Conservation (phyloP, 2,797 vertebrate genomes). For the Spheniscus humboldti region DNA sequence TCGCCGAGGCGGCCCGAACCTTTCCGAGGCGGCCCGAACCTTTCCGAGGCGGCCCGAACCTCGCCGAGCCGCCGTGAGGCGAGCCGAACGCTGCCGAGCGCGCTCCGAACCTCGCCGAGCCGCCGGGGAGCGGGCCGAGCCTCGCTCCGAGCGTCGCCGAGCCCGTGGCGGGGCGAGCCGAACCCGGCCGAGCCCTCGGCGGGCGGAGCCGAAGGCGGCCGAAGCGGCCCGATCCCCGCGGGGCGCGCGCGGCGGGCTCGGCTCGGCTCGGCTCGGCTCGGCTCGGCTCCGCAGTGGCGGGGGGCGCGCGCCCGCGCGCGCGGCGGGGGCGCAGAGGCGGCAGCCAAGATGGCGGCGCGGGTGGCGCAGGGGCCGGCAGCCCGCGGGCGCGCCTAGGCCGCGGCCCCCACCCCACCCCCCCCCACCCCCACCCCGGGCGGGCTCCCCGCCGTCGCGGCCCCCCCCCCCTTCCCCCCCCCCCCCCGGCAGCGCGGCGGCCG, state of each 20-base stretch:
- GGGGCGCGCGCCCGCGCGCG: background rate
- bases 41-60: too few relatives aligned
- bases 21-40: background rate
- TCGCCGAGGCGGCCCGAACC: too few relatives aligned
- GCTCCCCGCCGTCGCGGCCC: too few relatives aligned
- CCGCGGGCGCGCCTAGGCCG: slow-evolving; percentile 25
- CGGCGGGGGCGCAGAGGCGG: slow-evolving; percentile 11
- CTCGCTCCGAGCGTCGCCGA: background rate
- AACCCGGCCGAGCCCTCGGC: background rate
- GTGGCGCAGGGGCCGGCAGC: slow-evolving; percentile 48
- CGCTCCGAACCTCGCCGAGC: background rate
- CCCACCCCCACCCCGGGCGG: background rate
- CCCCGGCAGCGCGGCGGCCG: slow-evolving; percentile 10
- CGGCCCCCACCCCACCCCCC: background rate
- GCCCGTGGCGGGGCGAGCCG: background rate
- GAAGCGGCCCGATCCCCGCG: background rate
- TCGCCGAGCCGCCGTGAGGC: background rate
- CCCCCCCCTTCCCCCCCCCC: too few relatives aligned
- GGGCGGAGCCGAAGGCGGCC: background rate
- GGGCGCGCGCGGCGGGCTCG: background rate
- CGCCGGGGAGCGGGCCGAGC: background rate
- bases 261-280: background rate
- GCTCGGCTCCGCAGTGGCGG: background rate
- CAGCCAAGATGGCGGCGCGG: slow-evolving; percentile 64
- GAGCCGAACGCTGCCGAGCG: background rate